A percentile compares a stretch with the other conserved stretches of the same genome.
Evolutionary conservation across 2,113 vertebrate species (phyloP).

Genomic region (Plectropomus leopardus): DNA sequence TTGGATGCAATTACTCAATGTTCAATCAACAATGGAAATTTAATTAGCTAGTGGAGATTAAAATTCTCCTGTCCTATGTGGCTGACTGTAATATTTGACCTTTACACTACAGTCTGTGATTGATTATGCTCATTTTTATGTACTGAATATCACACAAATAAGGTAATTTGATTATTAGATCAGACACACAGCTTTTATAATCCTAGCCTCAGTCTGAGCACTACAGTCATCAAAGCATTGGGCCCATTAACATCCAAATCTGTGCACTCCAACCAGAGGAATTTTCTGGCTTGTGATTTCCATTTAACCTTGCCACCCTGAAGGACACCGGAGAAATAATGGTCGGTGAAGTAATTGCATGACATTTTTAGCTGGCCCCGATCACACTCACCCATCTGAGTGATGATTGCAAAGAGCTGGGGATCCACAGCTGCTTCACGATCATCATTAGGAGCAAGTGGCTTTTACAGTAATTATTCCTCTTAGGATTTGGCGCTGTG

Average conservation of each 20-base stretch:
- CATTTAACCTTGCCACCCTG: constrained; percentile 54
- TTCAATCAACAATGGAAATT: constrained; percentile 41
- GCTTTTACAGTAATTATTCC: constrained; percentile 73
- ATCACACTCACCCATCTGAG: constrained; percentile 22
- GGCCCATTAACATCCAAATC: constrained; percentile 13
- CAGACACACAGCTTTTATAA: neutral
- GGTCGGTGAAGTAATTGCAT: constrained; percentile 37
- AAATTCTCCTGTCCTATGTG: neutral
- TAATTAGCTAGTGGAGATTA: constrained; percentile 28
- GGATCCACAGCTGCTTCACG: constrained; percentile 56
- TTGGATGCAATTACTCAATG: constrained; percentile 26
- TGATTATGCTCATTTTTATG: constrained; percentile 13
- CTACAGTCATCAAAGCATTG: neutral
- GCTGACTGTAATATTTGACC: constrained; percentile 5
- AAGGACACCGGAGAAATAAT: constrained; percentile 58
- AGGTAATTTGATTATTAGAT: neutral
- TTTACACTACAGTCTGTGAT: neutral
- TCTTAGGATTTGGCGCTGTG: constrained; percentile 52
- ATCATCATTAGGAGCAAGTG: constrained; percentile 62
- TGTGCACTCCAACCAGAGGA: constrained; percentile 16
- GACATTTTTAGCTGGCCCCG: constrained; percentile 44
- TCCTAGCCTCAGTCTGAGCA: neutral
- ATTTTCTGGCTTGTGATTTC: constrained; percentile 15
- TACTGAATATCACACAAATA: neutral
- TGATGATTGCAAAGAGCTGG: constrained; percentile 36